Base-by-base conservation (phyloP, 2,113 vertebrate species). In the Rhipidura dahli region DNA sequence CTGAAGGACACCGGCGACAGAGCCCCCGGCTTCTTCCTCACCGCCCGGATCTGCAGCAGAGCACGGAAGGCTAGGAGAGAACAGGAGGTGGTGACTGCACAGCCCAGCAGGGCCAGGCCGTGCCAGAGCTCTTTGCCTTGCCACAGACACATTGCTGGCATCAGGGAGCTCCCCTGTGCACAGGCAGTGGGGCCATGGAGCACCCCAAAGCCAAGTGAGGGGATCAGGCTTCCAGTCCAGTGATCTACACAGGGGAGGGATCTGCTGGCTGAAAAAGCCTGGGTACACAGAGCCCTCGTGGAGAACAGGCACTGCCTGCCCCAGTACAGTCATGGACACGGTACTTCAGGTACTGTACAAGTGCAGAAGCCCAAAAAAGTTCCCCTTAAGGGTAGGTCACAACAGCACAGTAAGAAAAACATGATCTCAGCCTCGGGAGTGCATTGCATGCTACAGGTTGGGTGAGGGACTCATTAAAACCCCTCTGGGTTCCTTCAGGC, bases 11-110 rank as follows among this genome's bases (percentile, higher is more conserved):
- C 98, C 0, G 99, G 99, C 0, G 99, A 99, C 72, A 99, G 98
- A 37, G 99, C 98, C 17, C 99, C 99, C 0, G 99, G 98, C 97
- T 99, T 99, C 98, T 99, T 99, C 96, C 99, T 98, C 97, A 99
- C 99, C 0, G 99, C 99, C 85, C 99, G 98, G 97, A 99, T 99
- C 98, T 99, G 99, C 97, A 99, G 98, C 94, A 99, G 98, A 53
- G 99, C 99, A 42, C 99, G 98, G 97, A 99, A 99, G 8, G 99
- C 99, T 99, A 75, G 10, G 35, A 76, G 28, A 86, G 78, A 95
- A 92, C 39, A 73, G 49, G 6, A 83, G 64, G 73, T 88, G n/a
- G 35, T 96, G 79, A 92, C 6, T 5, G 6, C 28, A 4, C 1
- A 6, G 83, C 73, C 60, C 42, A 28, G 39, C 57, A 69, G 53